phyloP scores from a whole-genome alignment of 2,888 invertebrate genomes.

The Perdita meconis region DNA sequence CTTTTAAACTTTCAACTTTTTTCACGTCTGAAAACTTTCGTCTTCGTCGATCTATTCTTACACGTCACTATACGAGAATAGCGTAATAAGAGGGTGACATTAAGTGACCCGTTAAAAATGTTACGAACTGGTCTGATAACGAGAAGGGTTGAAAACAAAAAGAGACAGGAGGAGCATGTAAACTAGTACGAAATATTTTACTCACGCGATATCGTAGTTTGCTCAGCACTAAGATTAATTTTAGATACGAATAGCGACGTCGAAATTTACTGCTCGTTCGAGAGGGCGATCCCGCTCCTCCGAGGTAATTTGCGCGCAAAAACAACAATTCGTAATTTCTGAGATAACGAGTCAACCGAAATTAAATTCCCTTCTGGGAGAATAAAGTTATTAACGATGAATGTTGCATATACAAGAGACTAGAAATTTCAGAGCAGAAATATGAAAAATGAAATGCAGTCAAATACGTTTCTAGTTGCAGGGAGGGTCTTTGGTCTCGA shows the following conservation, averaged over 20 bases:
- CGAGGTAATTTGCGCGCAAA: conserved; percentile 2
- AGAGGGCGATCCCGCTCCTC: conserved; percentile 1
- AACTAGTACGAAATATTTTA: conserved; percentile 19
- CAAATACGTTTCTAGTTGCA: no score
- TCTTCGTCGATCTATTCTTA: neutral
- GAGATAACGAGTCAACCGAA: neutral
- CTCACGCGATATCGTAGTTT: conserved; percentile 40
- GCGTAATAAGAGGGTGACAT: conserved; percentile 11
- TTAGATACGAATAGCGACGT: conserved; percentile 14
- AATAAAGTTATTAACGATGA: neutral
- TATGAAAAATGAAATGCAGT: no score
- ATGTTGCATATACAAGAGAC: neutral
- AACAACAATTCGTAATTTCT: conserved; percentile 5
- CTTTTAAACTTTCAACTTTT: neutral
- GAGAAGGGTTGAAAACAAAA: neutral
- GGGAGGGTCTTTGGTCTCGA: no score
- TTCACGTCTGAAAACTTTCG: neutral
- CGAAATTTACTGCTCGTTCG: conserved; percentile 19
- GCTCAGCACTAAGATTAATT: conserved; percentile 25
- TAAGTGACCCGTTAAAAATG: conserved; percentile 34
- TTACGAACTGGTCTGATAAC: conserved; percentile 13
- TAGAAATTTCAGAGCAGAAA: no score
- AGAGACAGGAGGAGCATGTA: neutral
- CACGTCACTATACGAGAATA: neutral
- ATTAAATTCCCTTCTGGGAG: conserved; percentile 1